Evolutionary conservation across 2,797 vertebrate genomes (phyloP).

Genomic region (Bothrops alternatus): DNA sequence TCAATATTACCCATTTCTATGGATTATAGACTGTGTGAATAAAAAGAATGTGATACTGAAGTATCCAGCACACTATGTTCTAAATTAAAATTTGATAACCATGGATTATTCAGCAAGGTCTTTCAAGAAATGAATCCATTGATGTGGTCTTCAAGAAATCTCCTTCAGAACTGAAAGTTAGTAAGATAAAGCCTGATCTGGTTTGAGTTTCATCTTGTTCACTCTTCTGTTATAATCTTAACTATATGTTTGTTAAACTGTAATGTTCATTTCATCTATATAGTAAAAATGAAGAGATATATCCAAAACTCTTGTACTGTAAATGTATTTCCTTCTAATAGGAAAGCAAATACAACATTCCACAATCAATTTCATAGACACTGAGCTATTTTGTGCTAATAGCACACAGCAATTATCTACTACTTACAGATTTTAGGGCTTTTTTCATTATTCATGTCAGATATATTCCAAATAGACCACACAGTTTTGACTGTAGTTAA

Average conservation of each 20-base stretch:
- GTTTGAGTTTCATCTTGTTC: neutral
- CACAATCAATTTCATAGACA: conserved; percentile 40
- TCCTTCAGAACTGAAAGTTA: neutral
- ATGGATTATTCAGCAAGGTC: neutral
- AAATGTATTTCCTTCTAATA: neutral
- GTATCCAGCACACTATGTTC: neutral
- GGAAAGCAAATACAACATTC: neutral
- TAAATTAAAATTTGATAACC: neutral
- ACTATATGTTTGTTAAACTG: neutral
- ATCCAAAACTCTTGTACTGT: neutral
- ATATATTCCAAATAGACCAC: conserved; percentile 50
- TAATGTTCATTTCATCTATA: neutral
- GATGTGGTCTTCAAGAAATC: neutral
- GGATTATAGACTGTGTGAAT: neutral
- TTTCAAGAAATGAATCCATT: neutral
- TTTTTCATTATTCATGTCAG: neutral
- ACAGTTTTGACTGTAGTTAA: conserved; percentile 46
- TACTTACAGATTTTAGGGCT: neutral
- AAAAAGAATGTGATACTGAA: neutral
- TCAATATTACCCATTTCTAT: neutral
- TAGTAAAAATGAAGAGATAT: neutral
- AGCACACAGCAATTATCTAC: conserved; percentile 30
- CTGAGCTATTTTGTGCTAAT: conserved; percentile 2
- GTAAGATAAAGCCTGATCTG: neutral
- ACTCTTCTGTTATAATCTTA: neutral